Evolutionary conservation across 2,888 invertebrate species (phyloP), one percentile per base, ranked within the genome.

Genomic region (Cataglyphis livida): DNA sequence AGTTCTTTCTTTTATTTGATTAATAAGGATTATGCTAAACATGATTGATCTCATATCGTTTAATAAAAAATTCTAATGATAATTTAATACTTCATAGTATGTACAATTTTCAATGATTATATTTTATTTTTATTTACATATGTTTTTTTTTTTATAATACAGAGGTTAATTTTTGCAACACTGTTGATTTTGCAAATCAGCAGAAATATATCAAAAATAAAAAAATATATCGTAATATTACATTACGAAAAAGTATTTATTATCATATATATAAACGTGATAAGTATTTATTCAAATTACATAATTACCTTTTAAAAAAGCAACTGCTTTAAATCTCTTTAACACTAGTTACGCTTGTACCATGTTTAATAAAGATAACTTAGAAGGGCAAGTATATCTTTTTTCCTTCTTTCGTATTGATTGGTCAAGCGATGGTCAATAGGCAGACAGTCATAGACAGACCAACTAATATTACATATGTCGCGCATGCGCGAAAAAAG

Each of bases 261-360:
- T 61, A 10, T 38, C 7, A 81, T 64, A 15, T 65, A 75, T 12
- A 54, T 32, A 6, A n/a, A 18, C 38, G 32, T 57, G 0, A 25
- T 21, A 61, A 25, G 38, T 41, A 32, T 44, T 71, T n/a, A 32
- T 51, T 35, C 9, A 57, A 62, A 78, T 78, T 66, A 64, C 41
- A 41, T 65, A 85, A 70, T 59, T 66, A 82, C 76, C 21, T 73
- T 54, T 48, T 6, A 0, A 10, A 82, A 82, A 10, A 82, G 15
- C 62, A 35, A 75, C 18, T 21, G 35, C 62, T 48, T 62, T 18
- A 75, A 64, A 75, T 48, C 32, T 21, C 18, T 25, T 28, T n/a
- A 54, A 71, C 35, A 70, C 15, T 9, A 21, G 2, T 15, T 15
- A 12, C 21, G 2, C 32, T 21, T 54, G 51, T 15, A 54, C 35